phyloP scores from a whole-genome alignment of 2,797 vertebrate species.

The Steatocranus sp. region DNA sequence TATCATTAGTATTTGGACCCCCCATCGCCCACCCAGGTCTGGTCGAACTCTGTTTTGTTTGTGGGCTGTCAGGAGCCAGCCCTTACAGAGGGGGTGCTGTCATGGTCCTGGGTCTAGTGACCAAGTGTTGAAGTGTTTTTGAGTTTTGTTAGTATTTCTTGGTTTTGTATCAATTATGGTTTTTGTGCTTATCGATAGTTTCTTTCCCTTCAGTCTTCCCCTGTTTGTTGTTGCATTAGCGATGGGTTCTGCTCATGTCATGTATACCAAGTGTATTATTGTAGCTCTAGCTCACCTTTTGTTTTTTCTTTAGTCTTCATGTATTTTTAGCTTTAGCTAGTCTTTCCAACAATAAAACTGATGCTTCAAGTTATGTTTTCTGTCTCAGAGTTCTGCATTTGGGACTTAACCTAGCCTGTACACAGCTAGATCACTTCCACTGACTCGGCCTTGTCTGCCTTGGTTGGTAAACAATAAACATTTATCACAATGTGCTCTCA shows the following conservation, averaged over 20 bases:
- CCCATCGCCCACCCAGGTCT: background rate
- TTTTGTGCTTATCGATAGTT: background rate
- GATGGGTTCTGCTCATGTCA: background rate
- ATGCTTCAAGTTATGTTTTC: background rate
- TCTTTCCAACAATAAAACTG: background rate
- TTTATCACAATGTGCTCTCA: slow-evolving; percentile 40
- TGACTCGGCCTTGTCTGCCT: background rate
- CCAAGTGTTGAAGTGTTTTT: background rate
- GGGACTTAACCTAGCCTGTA: background rate
- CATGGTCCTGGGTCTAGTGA: background rate
- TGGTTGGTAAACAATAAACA: slow-evolving; percentile 21
- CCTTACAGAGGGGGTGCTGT: background rate
- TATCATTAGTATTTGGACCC: background rate
- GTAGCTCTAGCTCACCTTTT: background rate
- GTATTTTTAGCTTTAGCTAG: background rate
- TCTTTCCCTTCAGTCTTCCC: background rate
- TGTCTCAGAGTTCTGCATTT: background rate
- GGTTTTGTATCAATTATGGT: background rate
- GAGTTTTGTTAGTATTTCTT: background rate
- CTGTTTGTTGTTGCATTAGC: background rate
- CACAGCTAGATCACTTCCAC: background rate
- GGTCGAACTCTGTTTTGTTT: background rate
- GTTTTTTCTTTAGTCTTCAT: background rate
- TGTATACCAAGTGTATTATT: background rate
- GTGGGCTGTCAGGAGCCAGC: background rate